Conservation (phyloP, 2,113 vertebrate genomes). For the Myrmecophaga tridactyla region DNA sequence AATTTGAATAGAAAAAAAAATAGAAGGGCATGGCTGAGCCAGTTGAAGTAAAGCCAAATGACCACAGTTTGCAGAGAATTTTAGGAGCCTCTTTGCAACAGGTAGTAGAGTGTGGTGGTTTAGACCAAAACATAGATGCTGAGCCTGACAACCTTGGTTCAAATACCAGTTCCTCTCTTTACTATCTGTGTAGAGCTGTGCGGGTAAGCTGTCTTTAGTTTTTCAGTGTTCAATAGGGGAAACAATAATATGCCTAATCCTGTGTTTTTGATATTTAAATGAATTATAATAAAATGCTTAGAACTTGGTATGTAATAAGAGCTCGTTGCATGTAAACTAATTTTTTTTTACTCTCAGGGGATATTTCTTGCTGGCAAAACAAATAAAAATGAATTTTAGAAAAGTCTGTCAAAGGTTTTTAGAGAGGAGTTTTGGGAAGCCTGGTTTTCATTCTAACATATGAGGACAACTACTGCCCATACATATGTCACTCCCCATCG, state of each 20-base stretch:
- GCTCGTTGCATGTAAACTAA: neutral
- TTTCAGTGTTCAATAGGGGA: neutral
- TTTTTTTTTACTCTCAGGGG: neutral
- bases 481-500: rapidly evolving
- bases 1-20: neutral
- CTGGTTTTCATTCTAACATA: neutral
- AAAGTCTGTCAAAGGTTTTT: neutral
- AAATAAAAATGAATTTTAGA: neutral
- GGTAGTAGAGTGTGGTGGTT: neutral
- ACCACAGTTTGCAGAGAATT: neutral
- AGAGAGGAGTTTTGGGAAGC: neutral
- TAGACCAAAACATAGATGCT: neutral
- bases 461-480: neutral
- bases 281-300: neutral
- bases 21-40: rapidly evolving
- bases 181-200: neutral
- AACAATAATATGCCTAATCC: neutral
- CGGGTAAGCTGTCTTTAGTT: neutral
- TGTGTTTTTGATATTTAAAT: neutral
- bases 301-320: neutral
- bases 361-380: neutral
- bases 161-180: neutral
- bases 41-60: neutral
- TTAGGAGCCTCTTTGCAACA: neutral
- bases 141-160: neutral